These are phyloP conservation scores for Pheucticus melanocephalus DNA, from an alignment of 2,113 vertebrate species.

Conservation along the genomic window DNA sequence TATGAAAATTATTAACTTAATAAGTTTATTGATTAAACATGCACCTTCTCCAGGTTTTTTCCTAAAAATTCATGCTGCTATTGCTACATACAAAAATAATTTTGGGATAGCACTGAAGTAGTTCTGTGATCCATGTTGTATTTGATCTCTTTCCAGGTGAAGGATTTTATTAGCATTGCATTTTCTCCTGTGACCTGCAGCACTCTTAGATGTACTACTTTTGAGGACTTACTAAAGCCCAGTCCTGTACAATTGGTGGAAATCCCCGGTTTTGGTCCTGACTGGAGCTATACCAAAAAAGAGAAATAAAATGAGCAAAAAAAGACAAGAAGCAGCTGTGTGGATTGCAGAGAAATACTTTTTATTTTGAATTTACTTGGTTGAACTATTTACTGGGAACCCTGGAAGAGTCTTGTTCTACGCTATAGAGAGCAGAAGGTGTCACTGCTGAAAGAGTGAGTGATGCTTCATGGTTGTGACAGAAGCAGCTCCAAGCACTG, in stretches of 20 bases:
- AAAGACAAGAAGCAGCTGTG: slow-evolving; percentile 36
- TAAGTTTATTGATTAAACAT: neutral
- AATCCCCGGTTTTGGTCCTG: neutral
- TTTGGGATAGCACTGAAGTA: neutral
- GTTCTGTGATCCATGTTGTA: neutral
- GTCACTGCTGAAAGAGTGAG: slow-evolving; percentile 2
- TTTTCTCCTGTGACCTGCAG: neutral
- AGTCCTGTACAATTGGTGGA: neutral
- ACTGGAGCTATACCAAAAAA: neutral
- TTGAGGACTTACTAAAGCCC: neutral
- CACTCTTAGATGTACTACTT: neutral
- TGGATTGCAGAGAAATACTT: neutral
- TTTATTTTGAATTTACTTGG: slow-evolving; percentile 20
- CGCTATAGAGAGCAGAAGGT: slow-evolving; percentile 18
- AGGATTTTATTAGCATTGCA: neutral
- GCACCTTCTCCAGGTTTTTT: neutral
- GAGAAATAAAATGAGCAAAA: neutral
- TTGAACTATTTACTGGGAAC: neutral
- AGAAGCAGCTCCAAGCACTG: slow-evolving; percentile 29
- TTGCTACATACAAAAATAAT: neutral
- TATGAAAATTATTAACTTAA: neutral
- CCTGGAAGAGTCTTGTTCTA: neutral
- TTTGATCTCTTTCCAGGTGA: neutral
- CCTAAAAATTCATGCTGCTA: neutral
- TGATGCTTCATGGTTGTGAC: slow-evolving; percentile 17